Evolutionary conservation across 2,797 vertebrate species (phyloP), one percentile per base, ranked within the genome.

Genomic region (Sebastes matsubarae): DNA sequence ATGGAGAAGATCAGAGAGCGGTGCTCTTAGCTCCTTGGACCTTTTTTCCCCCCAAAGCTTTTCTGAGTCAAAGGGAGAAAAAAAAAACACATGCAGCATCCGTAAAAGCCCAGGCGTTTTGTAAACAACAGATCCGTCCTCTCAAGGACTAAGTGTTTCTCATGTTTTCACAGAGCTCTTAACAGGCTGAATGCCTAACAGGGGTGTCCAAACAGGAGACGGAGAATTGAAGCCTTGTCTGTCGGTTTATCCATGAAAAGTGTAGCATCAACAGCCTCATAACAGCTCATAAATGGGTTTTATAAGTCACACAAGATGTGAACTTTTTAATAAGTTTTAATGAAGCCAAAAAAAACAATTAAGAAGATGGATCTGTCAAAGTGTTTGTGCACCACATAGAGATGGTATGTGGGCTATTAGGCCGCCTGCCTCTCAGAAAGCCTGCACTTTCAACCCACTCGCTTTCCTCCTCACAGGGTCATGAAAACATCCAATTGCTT

Each of bases 401-500:
- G 65, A 71, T 27, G 36, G 36, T 63, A 42, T 27, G 50, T 27
- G 68, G 76, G 83, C 87, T 79, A 82, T 92, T 83, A 86, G 69
- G 69, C 60, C 4, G 59, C 57, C 80, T 74, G 86, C 74, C 71
- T 88, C 76, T 82, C 70, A 84, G 72, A 80, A 75, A 81, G 70
- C 77, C 75, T 81, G 85, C 85, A 82, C 90, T 88, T 85, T 89
- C 88, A 90, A 82, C 89, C 88, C 85, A 85, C 88, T 89, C 84
- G 4, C 78, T 78, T 81, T 54, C 54, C 75, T 85, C 72, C 80
- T 89, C 70, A 66, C 73, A 54, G 87, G 89, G 88, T 92, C 88
- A 89, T 50, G 85, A 88, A 93, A 91, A 92, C 87, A 90, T 91
- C 75, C 64, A 85, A 66, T 92, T 90, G 91, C 85, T 83, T 89